Conservation (phyloP, 2,797 vertebrate genomes). For the Pseudocheirus occidentalis region DNA sequence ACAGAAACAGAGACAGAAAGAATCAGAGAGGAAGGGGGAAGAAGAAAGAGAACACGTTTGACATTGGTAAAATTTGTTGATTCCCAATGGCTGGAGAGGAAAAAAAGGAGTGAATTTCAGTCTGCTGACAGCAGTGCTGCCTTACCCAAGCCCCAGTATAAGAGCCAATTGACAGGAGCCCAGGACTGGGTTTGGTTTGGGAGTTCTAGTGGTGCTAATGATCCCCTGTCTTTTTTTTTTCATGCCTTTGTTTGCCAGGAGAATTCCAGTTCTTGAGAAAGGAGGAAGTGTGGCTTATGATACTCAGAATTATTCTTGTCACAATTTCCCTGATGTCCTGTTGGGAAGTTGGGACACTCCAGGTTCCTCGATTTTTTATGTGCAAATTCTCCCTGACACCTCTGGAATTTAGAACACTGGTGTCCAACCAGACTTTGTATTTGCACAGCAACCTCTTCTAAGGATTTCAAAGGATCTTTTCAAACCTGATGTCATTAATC, state of each 20-base stretch:
- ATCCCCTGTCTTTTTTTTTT: neutral
- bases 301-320: neutral
- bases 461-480: neutral
- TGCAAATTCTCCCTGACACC: neutral
- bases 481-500: neutral
- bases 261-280: neutral
- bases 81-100: neutral
- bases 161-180: neutral
- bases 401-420: neutral
- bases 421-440: neutral
- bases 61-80: neutral
- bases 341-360: neutral
- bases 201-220: neutral
- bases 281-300: neutral
- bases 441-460: neutral
- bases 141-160: neutral
- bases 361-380: neutral
- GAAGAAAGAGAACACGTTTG: neutral
- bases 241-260: neutral
- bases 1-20: too few relatives aligned
- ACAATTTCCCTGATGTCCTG: neutral
- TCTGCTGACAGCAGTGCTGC: neutral
- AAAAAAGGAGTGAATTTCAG: neutral
- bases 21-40: neutral
- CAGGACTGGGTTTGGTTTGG: neutral